A percentile compares a stretch with the other conserved stretches of the same genome.
phyloP scores from a whole-genome alignment of 2,797 vertebrate species.

The Sorex maritimensis region DNA sequence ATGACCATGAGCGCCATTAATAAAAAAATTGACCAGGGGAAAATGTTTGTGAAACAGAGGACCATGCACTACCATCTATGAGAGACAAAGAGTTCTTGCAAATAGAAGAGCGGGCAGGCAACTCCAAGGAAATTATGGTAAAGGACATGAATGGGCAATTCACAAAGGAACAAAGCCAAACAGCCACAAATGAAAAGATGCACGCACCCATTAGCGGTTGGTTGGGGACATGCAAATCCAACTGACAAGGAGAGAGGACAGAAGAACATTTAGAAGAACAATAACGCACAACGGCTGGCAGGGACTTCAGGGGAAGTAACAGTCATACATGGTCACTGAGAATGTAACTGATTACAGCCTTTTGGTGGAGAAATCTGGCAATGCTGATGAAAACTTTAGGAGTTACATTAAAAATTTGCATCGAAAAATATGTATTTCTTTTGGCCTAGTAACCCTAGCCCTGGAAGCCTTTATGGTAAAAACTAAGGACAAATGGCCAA shows the following conservation, averaged over 20 bases:
- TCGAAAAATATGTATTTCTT: neutral
- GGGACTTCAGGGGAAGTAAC: neutral
- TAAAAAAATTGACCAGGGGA: neutral
- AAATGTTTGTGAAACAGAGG: constrained; percentile 14
- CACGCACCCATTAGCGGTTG: constrained; percentile 67
- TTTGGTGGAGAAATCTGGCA: constrained; percentile 8
- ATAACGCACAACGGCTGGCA: neutral
- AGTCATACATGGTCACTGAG: neutral
- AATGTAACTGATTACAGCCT: constrained; percentile 25
- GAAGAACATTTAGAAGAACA: constrained; percentile 56
- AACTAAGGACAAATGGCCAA: constrained; percentile 22
- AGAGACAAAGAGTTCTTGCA: constrained; percentile 79
- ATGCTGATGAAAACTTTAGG: constrained; percentile 1
- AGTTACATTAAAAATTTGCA: neutral
- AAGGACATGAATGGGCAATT: constrained; percentile 78
- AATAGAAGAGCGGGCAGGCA: constrained; percentile 73
- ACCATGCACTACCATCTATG: constrained; percentile 58
- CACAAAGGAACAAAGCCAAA: constrained; percentile 74
- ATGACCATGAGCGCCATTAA: neutral
- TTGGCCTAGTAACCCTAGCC: neutral
- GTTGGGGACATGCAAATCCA: constrained; percentile 76
- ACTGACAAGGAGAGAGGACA: constrained; percentile 61
- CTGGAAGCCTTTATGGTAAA: constrained; percentile 6
- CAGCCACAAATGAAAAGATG: constrained; percentile 75
- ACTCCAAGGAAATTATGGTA: constrained; percentile 76